These are phyloP conservation scores for Willowsia nigromaculata DNA, from an alignment of 2,888 invertebrate genomes.

Conservation along the genomic window DNA sequence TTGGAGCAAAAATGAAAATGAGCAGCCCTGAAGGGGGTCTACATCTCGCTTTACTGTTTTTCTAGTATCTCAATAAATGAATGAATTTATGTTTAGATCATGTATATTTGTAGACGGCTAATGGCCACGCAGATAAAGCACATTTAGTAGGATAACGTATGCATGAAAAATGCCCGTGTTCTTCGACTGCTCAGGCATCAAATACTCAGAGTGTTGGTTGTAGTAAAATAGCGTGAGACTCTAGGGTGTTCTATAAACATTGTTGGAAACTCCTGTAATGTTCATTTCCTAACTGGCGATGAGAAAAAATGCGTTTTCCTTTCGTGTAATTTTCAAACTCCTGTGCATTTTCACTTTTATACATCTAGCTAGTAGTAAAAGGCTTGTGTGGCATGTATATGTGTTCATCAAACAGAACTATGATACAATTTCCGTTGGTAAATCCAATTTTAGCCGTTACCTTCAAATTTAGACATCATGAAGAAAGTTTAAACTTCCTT, in stretches of 20 bases:
- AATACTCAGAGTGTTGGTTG: background rate
- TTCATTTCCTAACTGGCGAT: conserved; percentile 19
- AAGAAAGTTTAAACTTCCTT: conserved; percentile 12
- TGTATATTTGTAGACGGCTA: background rate
- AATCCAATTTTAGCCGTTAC: conserved; percentile 32
- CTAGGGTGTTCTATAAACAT: conserved; percentile 2
- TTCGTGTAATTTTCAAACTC: background rate
- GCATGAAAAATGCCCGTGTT: too few relatives aligned
- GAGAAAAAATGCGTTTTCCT: conserved; percentile 20
- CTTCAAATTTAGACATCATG: conserved; percentile 23
- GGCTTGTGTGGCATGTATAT: background rate
- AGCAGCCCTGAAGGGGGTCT: background rate
- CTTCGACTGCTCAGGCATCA: too few relatives aligned
- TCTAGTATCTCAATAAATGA: background rate
- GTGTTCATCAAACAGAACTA: conserved; percentile 33
- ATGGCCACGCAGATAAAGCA: background rate
- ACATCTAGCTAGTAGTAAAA: background rate
- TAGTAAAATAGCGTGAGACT: background rate
- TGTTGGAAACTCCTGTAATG: background rate
- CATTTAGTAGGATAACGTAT: background rate
- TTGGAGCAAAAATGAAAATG: background rate
- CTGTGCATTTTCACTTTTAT: background rate
- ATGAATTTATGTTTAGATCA: background rate
- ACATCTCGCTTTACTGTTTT: background rate
- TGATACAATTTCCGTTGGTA: conserved; percentile 24